Conservation (phyloP, 1,140 invertebrate genomes). For the Bombus waltoni region DNA sequence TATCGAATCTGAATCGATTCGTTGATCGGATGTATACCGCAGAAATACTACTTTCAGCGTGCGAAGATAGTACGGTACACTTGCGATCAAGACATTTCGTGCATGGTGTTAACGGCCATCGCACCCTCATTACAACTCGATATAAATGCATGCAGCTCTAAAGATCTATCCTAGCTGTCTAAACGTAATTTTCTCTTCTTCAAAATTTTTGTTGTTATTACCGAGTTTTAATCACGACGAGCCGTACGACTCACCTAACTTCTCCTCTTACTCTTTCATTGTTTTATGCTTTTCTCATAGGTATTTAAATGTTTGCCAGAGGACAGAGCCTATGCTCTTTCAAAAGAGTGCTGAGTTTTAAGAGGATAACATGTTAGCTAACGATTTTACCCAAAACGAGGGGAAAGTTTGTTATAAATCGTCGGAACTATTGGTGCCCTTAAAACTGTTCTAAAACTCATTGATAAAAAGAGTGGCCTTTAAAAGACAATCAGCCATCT, state of each 20-base stretch:
- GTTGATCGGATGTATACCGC: conserved; percentile 56
- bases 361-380: conserved; percentile 17
- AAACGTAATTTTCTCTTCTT: conserved; percentile 53
- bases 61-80: conserved; percentile 56
- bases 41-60: conserved; percentile 61
- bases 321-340: conserved; percentile 14
- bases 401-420: conserved; percentile 11
- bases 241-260: background rate
- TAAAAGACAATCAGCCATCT: conserved; percentile 36
- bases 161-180: conserved; percentile 73
- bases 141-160: conserved; percentile 78
- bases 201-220: conserved; percentile 14
- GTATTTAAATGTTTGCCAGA: conserved; percentile 25
- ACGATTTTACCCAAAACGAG: conserved; percentile 10
- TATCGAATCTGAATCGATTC: conserved; percentile 55
- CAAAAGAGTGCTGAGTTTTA: conserved; percentile 42
- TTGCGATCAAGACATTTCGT: conserved; percentile 50
- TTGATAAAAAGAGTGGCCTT: conserved; percentile 13
- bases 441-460: conserved; percentile 25
- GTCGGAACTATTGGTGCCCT: conserved; percentile 40
- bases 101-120: conserved; percentile 42
- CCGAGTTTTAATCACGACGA: conserved; percentile 28
- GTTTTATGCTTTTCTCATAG: background rate
- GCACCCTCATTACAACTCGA: conserved; percentile 61
- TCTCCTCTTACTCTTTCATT: background rate